Percentiles rank a stretch among this genome's conserved stretches.
These are phyloP conservation scores for Grantiella picta DNA, from an alignment of 2,113 vertebrate species.

Conservation along the genomic window DNA sequence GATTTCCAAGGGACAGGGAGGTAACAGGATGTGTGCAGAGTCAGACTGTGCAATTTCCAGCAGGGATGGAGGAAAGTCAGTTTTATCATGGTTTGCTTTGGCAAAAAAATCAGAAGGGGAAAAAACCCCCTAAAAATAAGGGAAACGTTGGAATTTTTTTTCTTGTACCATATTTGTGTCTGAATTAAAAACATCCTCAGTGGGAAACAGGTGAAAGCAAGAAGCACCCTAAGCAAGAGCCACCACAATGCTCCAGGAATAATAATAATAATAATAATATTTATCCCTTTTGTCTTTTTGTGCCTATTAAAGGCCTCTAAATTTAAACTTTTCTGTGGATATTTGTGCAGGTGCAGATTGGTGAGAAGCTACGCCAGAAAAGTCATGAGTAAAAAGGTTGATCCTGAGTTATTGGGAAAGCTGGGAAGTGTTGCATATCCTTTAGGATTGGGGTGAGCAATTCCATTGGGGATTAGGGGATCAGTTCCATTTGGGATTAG, in stretches of 20 bases:
- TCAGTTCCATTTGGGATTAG: not conserved
- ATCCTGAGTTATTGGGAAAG: not conserved
- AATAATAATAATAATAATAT: not conserved
- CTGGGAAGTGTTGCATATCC: not conserved
- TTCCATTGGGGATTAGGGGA: not conserved
- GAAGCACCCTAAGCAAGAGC: not conserved
- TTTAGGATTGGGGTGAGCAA: not conserved
- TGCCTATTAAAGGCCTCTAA: too few relatives aligned
- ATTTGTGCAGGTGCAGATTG: not conserved
- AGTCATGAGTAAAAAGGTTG: not conserved
- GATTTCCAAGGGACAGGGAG: not conserved
- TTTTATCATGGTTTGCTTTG: not conserved
- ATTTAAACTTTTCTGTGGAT: not conserved
- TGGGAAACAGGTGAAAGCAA: not conserved
- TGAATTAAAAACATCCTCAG: not conserved
- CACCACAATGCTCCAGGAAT: not conserved
- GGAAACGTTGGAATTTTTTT: not conserved
- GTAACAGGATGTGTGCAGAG: not conserved
- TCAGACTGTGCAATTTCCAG: fast-evolving
- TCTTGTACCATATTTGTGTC: not conserved
- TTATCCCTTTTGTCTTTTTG: not conserved
- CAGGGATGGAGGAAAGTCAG: not conserved
- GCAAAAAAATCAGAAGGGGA: not conserved
- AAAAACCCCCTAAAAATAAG: not conserved
- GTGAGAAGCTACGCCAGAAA: not conserved